Percentiles rank a stretch among this genome's conserved stretches.
Conservation (phyloP, 2,113 vertebrate genomes). For the Hylia prasina region DNA sequence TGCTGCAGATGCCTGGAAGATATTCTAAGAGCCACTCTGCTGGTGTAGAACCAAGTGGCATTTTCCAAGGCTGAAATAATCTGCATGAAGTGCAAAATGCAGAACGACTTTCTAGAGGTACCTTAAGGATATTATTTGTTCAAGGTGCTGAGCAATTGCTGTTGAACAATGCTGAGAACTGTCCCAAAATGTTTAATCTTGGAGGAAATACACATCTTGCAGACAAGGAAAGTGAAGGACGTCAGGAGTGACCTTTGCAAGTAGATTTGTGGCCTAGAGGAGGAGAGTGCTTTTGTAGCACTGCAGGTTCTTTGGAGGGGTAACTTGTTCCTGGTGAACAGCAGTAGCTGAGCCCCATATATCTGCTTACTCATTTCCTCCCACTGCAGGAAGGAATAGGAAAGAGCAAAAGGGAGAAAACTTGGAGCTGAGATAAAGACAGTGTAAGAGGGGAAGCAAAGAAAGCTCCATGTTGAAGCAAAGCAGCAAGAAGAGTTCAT, state of each 20-base stretch:
- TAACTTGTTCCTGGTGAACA: neutral
- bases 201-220: neutral
- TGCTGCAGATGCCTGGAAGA: neutral
- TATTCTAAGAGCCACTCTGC: neutral
- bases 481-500: neutral
- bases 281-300: neutral
- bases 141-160: neutral
- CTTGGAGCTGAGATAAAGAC: neutral
- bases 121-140: neutral
- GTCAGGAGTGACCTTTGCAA: neutral
- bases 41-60: neutral
- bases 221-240: neutral
- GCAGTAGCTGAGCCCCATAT: neutral
- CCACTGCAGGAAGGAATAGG: neutral
- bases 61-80: neutral
- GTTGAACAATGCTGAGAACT: neutral
- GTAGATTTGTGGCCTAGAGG: neutral
- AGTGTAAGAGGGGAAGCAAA: neutral
- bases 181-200: neutral
- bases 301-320: neutral
- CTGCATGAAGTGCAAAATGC: neutral
- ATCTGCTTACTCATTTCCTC: neutral
- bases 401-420: neutral
- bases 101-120: neutral
- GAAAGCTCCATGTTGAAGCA: neutral